Evolutionary conservation across 2,888 invertebrate genomes (phyloP), one percentile per base, ranked within the genome.

Genomic region (Latheticus oryzae): DNA sequence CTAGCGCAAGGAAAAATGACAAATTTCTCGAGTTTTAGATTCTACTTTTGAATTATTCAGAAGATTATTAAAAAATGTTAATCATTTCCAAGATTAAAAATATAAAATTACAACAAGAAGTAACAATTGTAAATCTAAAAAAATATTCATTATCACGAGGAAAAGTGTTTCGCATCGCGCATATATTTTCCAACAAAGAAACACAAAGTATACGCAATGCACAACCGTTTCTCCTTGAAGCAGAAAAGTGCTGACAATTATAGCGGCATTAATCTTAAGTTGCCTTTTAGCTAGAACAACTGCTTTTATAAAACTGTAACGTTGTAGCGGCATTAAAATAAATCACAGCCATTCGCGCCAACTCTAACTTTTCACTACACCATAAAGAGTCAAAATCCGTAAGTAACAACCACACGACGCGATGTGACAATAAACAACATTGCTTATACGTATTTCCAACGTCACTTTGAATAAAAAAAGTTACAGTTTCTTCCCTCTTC

Each of bases 381-480:
- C 33, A 24, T 38, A 52, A 15, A 21, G 21, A 52, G 53, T 50
- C 51, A 62, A 63, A 66, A 66, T 63, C 63, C 62, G 60, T 68
- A 66, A 68, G 65, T 65, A 66, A 66, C 62, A 57, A 56, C 38
- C 54, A 51, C 47, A 42, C 42, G 54, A 28, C 35, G 52, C n/a
- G n/a, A n/a, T n/a, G 30, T 23, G 50, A 45, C 58, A 57, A 57
- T 57, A 61, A 61, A 66, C 63, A 51, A 56, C 60, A 30, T 55
- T 35, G 38, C 59, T 56, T 62, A 59, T 64, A 33, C n/a, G n/a
- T n/a, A n/a, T 23, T 64, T 59, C 58, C 57, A 64, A 60, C 60
- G 65, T 62, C 63, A 58, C 62, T 65, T 64, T 68, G 66, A 64
- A 65, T 68, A 64, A 62, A 52, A 45, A 48, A 59, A 58, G 38